Conservation (phyloP, 23 tunicate genomes). For the Botrylloides violaceus region DNA sequence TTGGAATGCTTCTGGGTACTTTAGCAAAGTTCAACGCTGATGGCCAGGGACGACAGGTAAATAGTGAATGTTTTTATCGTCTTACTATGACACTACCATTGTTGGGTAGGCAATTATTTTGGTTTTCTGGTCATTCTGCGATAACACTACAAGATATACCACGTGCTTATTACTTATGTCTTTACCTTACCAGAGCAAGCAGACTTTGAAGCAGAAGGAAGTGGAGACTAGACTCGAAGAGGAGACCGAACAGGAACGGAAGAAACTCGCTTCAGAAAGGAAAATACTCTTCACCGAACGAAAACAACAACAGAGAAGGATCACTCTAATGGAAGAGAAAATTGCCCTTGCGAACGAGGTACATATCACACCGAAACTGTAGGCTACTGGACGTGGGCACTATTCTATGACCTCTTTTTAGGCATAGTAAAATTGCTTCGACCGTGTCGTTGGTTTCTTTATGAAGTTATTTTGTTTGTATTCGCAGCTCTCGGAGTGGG, state of each 20-base stretch:
- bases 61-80: not conserved
- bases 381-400: too few relatives aligned
- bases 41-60: conserved; percentile 6
- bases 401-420: too few relatives aligned
- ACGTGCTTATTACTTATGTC: not conserved
- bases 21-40: conserved; percentile 51
- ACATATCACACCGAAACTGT: too few relatives aligned
- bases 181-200: conserved; percentile 21
- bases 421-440: too few relatives aligned
- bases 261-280: conserved; percentile 52
- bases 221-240: conserved; percentile 73
- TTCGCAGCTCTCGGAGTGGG: conserved; percentile 72
- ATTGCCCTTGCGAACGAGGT: conserved; percentile 74
- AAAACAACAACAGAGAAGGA: conserved; percentile 58
- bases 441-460: not conserved
- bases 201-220: conserved; percentile 65
- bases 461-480: not conserved
- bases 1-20: conserved; percentile 80
- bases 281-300: conserved; percentile 70
- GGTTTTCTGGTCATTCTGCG: not conserved
- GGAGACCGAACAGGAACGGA: conserved; percentile 50
- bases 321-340: conserved; percentile 69
- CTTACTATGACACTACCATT: not conserved
- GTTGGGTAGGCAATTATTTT: not conserved
- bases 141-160: not conserved